A percentile compares a stretch with the other conserved stretches of the same genome.
Evolutionary conservation across 2,888 invertebrate species (phyloP).

Genomic region (Lacanobia wlatinum): DNA sequence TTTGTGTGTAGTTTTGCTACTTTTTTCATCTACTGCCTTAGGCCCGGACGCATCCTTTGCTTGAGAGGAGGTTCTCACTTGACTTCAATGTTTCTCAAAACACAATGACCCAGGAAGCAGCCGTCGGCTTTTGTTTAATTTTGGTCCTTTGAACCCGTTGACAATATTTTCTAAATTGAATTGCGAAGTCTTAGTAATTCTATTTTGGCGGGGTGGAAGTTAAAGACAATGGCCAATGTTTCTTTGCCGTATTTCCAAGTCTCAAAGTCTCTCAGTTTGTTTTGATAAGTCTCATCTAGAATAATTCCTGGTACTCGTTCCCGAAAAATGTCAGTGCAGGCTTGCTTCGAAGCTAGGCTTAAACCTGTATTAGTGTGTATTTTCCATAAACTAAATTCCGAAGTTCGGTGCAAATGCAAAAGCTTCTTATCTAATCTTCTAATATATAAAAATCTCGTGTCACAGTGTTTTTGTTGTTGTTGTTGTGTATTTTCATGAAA

Average conservation of each 20-base stretch:
- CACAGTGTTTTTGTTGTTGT: too few species aligned
- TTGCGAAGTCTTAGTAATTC: slow-evolving; percentile 37
- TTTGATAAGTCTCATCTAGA: background rate
- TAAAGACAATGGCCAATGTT: background rate
- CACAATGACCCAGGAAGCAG: slow-evolving; percentile 46
- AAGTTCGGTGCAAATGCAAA: background rate
- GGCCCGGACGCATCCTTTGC: slow-evolving; percentile 51
- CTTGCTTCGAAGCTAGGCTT: too few species aligned
- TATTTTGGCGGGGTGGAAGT: slow-evolving; percentile 5
- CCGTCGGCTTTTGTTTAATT: slow-evolving; percentile 51
- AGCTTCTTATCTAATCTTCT: too few species aligned
- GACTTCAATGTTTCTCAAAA: slow-evolving; percentile 37
- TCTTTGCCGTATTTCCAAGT: background rate
- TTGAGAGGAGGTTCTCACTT: slow-evolving; percentile 33
- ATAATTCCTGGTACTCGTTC: background rate
- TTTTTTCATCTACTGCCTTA: slow-evolving; percentile 52
- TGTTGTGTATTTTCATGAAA: too few species aligned
- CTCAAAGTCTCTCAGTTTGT: background rate
- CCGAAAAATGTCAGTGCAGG: too few species aligned
- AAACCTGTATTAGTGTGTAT: background rate
- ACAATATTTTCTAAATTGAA: slow-evolving; percentile 42
- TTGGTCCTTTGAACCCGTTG: slow-evolving; percentile 43
- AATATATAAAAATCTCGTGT: too few species aligned
- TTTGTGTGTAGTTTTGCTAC: slow-evolving; percentile 42
- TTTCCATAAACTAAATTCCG: background rate